Conservation (phyloP, 2,888 invertebrate species). For the Parthenolecanium corni region DNA sequence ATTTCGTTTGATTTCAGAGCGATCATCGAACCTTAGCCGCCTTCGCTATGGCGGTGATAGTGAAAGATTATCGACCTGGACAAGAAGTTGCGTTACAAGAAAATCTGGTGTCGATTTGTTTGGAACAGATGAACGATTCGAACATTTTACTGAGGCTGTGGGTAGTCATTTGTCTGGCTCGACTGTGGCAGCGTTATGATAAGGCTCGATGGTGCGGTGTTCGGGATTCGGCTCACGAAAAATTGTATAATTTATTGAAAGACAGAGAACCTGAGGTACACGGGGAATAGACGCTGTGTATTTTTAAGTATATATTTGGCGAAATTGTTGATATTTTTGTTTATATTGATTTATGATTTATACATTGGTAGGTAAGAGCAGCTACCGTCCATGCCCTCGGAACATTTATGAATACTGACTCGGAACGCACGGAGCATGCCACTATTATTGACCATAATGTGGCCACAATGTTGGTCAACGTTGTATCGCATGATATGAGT, state of each 20-base stretch:
- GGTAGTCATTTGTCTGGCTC: slow-evolving; percentile 84
- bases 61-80: slow-evolving; percentile 74
- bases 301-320: not conserved
- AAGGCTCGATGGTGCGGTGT: slow-evolving; percentile 90
- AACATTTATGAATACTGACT: slow-evolving; percentile 76
- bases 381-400: slow-evolving; percentile 91
- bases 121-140: slow-evolving; percentile 71
- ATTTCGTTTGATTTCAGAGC: slow-evolving; percentile 42
- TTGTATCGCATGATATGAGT: slow-evolving; percentile 69
- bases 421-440: slow-evolving; percentile 79
- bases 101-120: slow-evolving; percentile 77
- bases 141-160: slow-evolving; percentile 63
- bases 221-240: slow-evolving; percentile 91
- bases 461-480: slow-evolving; percentile 71
- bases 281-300: not conserved
- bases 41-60: slow-evolving; percentile 87
- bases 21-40: slow-evolving; percentile 87
- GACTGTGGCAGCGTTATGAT: slow-evolving; percentile 80
- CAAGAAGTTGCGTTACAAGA: slow-evolving; percentile 86
- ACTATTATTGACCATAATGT: slow-evolving; percentile 88
- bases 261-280: slow-evolving; percentile 76
- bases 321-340: not conserved
- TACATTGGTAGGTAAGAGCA: slow-evolving; percentile 70
- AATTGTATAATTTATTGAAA: slow-evolving; percentile 65
- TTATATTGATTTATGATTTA: not conserved